Conservation (phyloP, 2,113 vertebrate species). For the Perccottus glenii region DNA sequence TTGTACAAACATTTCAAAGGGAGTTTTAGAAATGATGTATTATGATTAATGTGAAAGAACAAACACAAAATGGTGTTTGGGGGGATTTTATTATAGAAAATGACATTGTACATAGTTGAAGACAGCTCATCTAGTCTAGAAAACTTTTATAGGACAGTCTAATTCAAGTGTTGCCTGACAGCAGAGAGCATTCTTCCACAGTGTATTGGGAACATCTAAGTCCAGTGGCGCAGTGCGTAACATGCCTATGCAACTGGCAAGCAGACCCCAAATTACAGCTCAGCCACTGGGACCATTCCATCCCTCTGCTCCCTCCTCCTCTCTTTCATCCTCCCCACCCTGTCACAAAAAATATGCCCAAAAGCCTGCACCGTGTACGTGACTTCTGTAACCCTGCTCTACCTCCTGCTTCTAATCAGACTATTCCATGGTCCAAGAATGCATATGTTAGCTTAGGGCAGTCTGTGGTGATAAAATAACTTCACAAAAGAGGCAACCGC, state of each 20-base stretch:
- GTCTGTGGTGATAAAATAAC: not conserved
- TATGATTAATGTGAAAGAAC: slow-evolving; percentile 22
- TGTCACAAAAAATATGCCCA: slow-evolving; percentile 33
- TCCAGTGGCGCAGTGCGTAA: slow-evolving; percentile 12
- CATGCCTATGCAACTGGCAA: slow-evolving; percentile 52
- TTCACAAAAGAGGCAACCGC: not conserved
- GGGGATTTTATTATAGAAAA: not conserved
- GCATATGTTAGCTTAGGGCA: slow-evolving; percentile 12
- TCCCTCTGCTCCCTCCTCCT: slow-evolving; percentile 17
- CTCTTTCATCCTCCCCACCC: slow-evolving; percentile 43
- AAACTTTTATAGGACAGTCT: not conserved
- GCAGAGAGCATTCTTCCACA: slow-evolving; percentile 38
- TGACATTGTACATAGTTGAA: not conserved
- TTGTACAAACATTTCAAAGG: slow-evolving; percentile 23
- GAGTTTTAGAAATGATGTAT: slow-evolving; percentile 26
- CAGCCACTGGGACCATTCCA: slow-evolving; percentile 3
- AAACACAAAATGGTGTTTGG: not conserved
- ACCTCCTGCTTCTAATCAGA: slow-evolving; percentile 32
- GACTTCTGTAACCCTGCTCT: slow-evolving; percentile 25
- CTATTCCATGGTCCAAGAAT: slow-evolving; percentile 3
- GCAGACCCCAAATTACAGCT: slow-evolving; percentile 59
- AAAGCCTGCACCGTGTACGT: slow-evolving; percentile 20
- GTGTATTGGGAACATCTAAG: slow-evolving; percentile 26
- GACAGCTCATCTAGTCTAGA: not conserved
- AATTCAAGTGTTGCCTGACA: slow-evolving; percentile 22